Conservation (phyloP, 2,797 vertebrate genomes). For the Lepus townsendii region DNA sequence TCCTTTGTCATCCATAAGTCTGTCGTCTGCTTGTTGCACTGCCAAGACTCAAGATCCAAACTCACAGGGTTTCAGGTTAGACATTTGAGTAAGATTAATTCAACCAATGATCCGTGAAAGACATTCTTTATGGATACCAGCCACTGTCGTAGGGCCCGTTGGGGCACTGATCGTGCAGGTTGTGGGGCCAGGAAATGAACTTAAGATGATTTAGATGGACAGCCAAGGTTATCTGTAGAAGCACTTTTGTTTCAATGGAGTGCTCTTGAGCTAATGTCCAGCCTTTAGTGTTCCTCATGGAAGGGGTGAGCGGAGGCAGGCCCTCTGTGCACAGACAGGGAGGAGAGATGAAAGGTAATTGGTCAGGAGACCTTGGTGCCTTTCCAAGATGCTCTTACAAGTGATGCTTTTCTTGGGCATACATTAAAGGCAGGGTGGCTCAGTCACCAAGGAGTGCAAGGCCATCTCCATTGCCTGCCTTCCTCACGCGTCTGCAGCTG, state of each 20-base stretch:
- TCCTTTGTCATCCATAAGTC: slow-evolving; percentile 80
- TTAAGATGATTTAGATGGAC: slow-evolving; percentile 42
- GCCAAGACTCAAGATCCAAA: slow-evolving; percentile 78
- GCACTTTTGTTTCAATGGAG: slow-evolving; percentile 69
- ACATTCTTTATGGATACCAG: slow-evolving; percentile 80
- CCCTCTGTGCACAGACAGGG: not conserved
- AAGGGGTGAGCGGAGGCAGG: not conserved
- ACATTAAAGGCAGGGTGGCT: not conserved
- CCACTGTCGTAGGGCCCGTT: slow-evolving; percentile 68
- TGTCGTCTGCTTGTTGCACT: slow-evolving; percentile 77
- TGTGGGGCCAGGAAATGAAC: slow-evolving; percentile 67
- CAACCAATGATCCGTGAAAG: slow-evolving; percentile 80
- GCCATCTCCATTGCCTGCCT: not conserved
- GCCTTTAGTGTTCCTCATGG: slow-evolving; percentile 56
- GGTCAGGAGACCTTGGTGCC: slow-evolving; percentile 59
- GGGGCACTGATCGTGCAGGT: slow-evolving; percentile 52
- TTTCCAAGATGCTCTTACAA: slow-evolving; percentile 1
- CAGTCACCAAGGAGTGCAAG: not conserved
- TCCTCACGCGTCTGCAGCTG: not conserved
- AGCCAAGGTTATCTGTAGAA: slow-evolving; percentile 59
- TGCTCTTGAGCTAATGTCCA: slow-evolving; percentile 62
- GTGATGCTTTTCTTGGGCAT: not conserved
- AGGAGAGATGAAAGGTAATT: slow-evolving; percentile 69
- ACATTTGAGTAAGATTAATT: slow-evolving; percentile 84
- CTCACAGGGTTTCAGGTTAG: slow-evolving; percentile 82